Evolutionary conservation across 92 coral and sea anemone species (phyloP), one percentile per base, ranked within the genome.

Genomic region (Palythoa grandiflora): DNA sequence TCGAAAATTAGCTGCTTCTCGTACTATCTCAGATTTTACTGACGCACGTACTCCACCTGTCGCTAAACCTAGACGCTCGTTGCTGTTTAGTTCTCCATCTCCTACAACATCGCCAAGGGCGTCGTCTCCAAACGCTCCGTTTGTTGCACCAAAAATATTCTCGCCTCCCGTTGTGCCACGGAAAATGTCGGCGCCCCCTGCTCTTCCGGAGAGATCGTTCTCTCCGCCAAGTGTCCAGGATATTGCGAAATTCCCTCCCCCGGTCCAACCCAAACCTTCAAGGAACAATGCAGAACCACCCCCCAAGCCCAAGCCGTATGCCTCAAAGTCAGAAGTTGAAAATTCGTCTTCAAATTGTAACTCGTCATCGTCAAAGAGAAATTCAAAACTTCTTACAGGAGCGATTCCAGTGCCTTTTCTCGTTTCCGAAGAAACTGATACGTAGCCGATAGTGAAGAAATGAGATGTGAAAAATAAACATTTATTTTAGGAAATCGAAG

Each of bases 1-100:
- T 36, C 40, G 83, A 16, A 51, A 21, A 40, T 28, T 51, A 28
- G 38, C 65, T 13, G 36, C 19, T 38, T 81, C 75, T 66, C 86
- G 63, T 21, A 10, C 86, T 13, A 37, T 11, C 47, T 81, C 86
- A 11, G 86, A 81, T 40, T 81, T 75, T 21, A 40, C 86, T 11
- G 86, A 81, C 48, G n/a, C 20, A 15, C 86, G 75, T 75, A 68
- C 40, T 0, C 76, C 75, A 16, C 86, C 86, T 2, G 60, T 81
- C 39, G 86, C 86, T 21, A 81, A 81, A 81, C 86, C 86, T 35
- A 75, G 86, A 48, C 86, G 86, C 44, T 68, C 76, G 20, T 81
- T 81, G 63, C 66, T 65, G 19, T 81, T 66, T 81, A 53, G 84
- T 38, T 79, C 84, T 20, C 20, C 75, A 16, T 21, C 85, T 3